Evolutionary conservation across 2,113 vertebrate species (phyloP).

Genomic region (Nesogale talazaci): DNA sequence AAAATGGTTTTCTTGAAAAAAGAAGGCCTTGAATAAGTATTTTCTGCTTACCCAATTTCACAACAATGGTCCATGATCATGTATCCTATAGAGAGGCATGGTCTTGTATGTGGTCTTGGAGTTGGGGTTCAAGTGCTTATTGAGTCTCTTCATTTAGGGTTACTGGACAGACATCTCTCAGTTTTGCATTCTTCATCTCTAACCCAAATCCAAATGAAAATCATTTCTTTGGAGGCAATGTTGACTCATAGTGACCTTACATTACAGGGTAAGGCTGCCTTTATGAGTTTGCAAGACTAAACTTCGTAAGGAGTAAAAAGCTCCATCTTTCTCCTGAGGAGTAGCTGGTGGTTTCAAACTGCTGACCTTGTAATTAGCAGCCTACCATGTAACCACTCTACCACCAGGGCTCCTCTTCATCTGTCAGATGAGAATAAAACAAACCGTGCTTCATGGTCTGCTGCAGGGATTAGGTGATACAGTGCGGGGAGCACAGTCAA

Average conservation of each 20-base stretch:
- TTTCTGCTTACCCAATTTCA: neutral
- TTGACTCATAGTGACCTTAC: too few relatives aligned
- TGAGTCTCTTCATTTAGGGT: neutral
- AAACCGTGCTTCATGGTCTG: neutral
- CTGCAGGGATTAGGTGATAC: neutral
- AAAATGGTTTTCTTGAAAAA: slow-evolving; percentile 56
- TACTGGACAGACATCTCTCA: slow-evolving; percentile 31
- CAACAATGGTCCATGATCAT: neutral
- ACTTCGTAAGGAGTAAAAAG: too few relatives aligned
- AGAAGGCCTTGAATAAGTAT: neutral
- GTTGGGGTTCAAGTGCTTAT: slow-evolving; percentile 12
- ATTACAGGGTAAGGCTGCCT: too few relatives aligned
- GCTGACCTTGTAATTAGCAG: too few relatives aligned
- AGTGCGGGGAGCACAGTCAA: neutral
- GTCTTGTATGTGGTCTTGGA: neutral
- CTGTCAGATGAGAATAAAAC: neutral
- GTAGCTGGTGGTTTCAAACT: too few relatives aligned
- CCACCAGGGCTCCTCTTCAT: too few relatives aligned
- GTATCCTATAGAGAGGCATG: neutral
- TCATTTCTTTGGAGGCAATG: too few relatives aligned
- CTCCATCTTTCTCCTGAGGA: too few relatives aligned
- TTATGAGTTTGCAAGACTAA: too few relatives aligned
- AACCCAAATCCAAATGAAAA: neutral
- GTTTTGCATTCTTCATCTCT: neutral
- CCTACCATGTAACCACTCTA: too few relatives aligned